phyloP scores from a whole-genome alignment of 2,888 invertebrate species.

The Dryomyza anilis region DNA sequence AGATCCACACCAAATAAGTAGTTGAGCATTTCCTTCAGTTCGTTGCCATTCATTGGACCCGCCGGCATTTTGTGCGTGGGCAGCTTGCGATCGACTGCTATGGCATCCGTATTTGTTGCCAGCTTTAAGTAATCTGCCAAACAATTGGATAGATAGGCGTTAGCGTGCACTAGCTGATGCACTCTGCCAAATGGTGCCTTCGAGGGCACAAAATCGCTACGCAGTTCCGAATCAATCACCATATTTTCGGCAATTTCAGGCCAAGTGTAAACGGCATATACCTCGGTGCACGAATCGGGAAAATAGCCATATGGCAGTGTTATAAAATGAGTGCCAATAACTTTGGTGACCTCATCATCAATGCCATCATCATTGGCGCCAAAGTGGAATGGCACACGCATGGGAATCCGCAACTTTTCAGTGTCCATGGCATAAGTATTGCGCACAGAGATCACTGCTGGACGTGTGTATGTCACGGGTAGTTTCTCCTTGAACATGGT shows the following conservation, averaged over 20 bases:
- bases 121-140: constrained; percentile 74
- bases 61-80: constrained; percentile 64
- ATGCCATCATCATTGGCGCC: constrained; percentile 25
- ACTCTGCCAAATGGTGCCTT: constrained; percentile 72
- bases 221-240: constrained; percentile 84
- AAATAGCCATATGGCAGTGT: constrained; percentile 83
- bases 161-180: constrained; percentile 71
- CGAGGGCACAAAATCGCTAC: constrained; percentile 85
- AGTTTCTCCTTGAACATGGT: constrained; percentile 90
- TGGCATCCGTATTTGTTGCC: constrained; percentile 55
- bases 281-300: constrained; percentile 78
- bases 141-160: constrained; percentile 79
- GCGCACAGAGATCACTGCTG: constrained; percentile 71
- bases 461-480: constrained; percentile 66
- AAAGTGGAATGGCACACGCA: constrained; percentile 47
- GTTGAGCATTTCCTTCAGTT: constrained; percentile 77
- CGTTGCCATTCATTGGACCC: constrained; percentile 78
- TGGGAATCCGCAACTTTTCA: constrained; percentile 54
- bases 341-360: constrained; percentile 12
- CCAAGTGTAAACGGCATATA: constrained; percentile 84
- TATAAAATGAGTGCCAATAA: constrained; percentile 56
- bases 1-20: constrained; percentile 72
- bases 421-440: constrained; percentile 67
- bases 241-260: constrained; percentile 82
- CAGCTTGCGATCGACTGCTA: constrained; percentile 23